Evolutionary conservation across 2,113 vertebrate species (phyloP), one percentile per base, ranked within the genome.

Genomic region (Antidorcas marsupialis): DNA sequence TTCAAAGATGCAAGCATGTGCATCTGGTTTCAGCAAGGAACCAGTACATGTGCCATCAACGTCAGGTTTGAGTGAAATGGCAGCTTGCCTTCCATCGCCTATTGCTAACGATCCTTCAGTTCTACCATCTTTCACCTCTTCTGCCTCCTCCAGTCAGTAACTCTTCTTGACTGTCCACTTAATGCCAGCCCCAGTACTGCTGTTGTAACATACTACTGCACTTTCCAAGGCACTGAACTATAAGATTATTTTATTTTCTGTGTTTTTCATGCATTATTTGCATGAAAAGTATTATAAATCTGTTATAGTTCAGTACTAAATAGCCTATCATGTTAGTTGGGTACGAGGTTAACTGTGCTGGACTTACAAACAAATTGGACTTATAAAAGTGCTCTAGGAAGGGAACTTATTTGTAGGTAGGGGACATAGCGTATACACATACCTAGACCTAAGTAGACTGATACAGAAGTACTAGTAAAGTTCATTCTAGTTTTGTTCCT

Each of bases 61-160:
- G 9, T 36, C 17, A 71, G 4, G n/a, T 71, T 36, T 71, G 64
- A 36, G n/a, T 36, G n/a, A 36, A 21, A 21, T 1, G 21, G n/a
- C n/a, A 71, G 9, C n/a, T 6, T 71, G 9, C 64, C 64, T 7
- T 36, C 17, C n/a, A 6, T 71, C 17, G 5, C 64, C 9, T 71
- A 0, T 5, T 67, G 17, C 64, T 71, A 21, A 36, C 0, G 1
- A 71, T 36, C n/a, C 64, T 21, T 71, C 17, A 1, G 4, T 36
- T 36, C 64, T 21, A 36, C 4, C 4, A 5, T 21, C 64, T 36
- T n/a, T 21, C 64, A 71, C n/a, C n/a, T 71, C n/a, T 36, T 71
- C 17, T 36, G 9, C n/a, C 64, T 36, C n/a, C 64, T 36, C n/a
- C 64, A 71, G n/a, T 21, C 9, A 11, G 64, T 67, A 67, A 36